Percentiles rank a stretch among this genome's conserved stretches.
phyloP scores from a whole-genome alignment of 2,888 invertebrate species.

The Drosophila birchii region DNA sequence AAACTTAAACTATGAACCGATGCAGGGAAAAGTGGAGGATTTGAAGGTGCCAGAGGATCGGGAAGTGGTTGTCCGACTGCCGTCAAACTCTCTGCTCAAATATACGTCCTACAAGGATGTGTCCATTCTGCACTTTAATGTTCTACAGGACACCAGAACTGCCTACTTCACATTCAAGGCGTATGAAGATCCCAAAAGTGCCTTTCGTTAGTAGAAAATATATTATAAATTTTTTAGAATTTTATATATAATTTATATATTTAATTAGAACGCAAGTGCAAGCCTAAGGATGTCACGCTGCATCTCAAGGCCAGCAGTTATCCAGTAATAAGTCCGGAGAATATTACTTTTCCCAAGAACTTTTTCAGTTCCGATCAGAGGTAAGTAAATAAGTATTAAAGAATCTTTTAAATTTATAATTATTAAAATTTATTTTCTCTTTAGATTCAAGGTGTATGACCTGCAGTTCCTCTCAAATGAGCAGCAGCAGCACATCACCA shows the following conservation, averaged over 20 bases:
- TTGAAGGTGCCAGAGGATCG: conserved; percentile 77
- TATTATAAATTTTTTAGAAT: background rate
- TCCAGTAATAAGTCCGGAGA: conserved; percentile 93
- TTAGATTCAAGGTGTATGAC: conserved; percentile 86
- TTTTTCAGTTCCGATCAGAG: conserved; percentile 86
- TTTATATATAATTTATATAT: background rate
- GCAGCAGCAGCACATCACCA: conserved; percentile 86
- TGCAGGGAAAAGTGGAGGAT: conserved; percentile 72
- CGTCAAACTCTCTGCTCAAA: conserved; percentile 85
- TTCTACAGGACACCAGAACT: conserved; percentile 85
- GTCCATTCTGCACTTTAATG: conserved; percentile 86
- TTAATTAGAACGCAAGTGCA: conserved; percentile 86
- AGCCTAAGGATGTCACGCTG: conserved; percentile 88
- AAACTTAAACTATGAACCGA: conserved; percentile 56
- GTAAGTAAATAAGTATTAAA: conserved; percentile 71
- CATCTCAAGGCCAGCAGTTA: conserved; percentile 92
- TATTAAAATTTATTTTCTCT: background rate
- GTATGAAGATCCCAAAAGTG: conserved; percentile 84
- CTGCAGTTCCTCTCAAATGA: conserved; percentile 88
- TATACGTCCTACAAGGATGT: conserved; percentile 87
- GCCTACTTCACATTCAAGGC: conserved; percentile 85
- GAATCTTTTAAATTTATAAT: background rate
- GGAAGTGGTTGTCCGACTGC: conserved; percentile 83
- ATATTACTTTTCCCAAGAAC: conserved; percentile 90
- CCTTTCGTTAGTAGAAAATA: conserved; percentile 83